Percentiles rank a stretch among this genome's conserved stretches.
Evolutionary conservation across 2,797 vertebrate species (phyloP).

Genomic region (Gallinago stenura): DNA sequence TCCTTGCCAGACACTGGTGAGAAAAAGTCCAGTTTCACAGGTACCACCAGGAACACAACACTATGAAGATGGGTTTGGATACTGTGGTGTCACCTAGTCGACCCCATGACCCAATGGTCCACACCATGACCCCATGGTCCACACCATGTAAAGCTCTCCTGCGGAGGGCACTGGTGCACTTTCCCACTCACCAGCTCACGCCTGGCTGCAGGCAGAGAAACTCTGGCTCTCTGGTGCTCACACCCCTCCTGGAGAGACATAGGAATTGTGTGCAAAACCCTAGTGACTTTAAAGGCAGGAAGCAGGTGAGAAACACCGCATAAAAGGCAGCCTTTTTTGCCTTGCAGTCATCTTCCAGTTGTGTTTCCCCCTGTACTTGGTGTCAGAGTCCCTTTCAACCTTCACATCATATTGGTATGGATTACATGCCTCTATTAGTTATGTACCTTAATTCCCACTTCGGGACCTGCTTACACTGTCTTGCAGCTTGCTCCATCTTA

Average conservation of each 20-base stretch:
- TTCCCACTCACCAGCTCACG: background rate
- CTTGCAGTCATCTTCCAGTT: background rate
- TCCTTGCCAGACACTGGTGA: accelerated
- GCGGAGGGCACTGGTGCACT: conserved; percentile 41
- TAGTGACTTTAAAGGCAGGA: background rate
- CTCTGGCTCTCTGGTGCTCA: background rate
- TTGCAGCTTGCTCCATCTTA: conserved; percentile 24
- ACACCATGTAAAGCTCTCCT: background rate
- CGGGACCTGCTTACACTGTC: background rate
- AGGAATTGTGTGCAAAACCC: background rate
- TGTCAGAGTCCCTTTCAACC: conserved; percentile 13
- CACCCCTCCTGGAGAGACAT: background rate
- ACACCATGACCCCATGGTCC: background rate
- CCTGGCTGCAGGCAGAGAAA: background rate
- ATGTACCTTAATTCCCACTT: background rate
- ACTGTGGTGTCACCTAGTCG: accelerated
- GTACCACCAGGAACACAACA: background rate
- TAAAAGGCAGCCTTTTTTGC: background rate
- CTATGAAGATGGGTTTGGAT: background rate
- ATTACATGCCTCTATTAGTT: background rate
- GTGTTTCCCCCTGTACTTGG: background rate
- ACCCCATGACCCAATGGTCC: background rate
- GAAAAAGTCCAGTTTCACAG: background rate
- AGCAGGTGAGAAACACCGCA: background rate
- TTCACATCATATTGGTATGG: background rate